Percentiles rank a stretch among this genome's conserved stretches.
phyloP scores from a whole-genome alignment of 2,888 invertebrate genomes.

The Trissolcus brochymenae region DNA sequence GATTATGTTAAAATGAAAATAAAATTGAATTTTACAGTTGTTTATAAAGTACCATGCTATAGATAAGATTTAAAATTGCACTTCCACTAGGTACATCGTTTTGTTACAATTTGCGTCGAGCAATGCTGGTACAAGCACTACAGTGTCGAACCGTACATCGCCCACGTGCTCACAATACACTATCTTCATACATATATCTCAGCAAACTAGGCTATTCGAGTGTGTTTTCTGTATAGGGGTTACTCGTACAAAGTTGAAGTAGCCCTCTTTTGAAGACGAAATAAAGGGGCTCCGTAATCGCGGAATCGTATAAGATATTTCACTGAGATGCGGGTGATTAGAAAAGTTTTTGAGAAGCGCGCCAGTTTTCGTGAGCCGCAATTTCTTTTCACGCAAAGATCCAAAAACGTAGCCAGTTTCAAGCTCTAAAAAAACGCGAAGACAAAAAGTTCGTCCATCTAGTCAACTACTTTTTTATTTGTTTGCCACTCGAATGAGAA shows the following conservation, averaged over 20 bases:
- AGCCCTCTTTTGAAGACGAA: conserved; percentile 42
- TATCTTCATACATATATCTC: conserved; percentile 51
- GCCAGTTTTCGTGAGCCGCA: conserved; percentile 8
- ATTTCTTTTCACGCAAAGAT: conserved; percentile 1
- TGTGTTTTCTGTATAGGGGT: conserved; percentile 46
- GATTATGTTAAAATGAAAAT: neutral
- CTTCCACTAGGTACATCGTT: conserved; percentile 24
- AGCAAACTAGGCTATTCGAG: conserved; percentile 39
- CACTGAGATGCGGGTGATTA: conserved; percentile 51
- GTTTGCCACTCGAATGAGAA: too few species aligned
- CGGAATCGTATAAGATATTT: conserved; percentile 49
- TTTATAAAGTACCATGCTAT: conserved; percentile 5
- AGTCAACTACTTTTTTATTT: too few species aligned
- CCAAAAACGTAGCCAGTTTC: too few species aligned
- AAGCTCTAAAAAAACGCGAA: too few species aligned
- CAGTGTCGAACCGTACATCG: conserved; percentile 29
- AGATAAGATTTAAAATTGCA: conserved; percentile 32
- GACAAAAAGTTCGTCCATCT: too few species aligned
- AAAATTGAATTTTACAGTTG: conserved; percentile 10
- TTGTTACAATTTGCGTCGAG: conserved; percentile 50
- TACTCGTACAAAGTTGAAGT: conserved; percentile 48
- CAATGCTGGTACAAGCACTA: conserved; percentile 44
- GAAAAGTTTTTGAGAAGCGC: conserved; percentile 8
- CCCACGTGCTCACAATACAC: conserved; percentile 45
- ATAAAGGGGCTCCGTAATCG: conserved; percentile 52